Evolutionary conservation across 2,113 vertebrate species (phyloP), one percentile per base, ranked within the genome.

Genomic region (Glaucidium brasilianum): DNA sequence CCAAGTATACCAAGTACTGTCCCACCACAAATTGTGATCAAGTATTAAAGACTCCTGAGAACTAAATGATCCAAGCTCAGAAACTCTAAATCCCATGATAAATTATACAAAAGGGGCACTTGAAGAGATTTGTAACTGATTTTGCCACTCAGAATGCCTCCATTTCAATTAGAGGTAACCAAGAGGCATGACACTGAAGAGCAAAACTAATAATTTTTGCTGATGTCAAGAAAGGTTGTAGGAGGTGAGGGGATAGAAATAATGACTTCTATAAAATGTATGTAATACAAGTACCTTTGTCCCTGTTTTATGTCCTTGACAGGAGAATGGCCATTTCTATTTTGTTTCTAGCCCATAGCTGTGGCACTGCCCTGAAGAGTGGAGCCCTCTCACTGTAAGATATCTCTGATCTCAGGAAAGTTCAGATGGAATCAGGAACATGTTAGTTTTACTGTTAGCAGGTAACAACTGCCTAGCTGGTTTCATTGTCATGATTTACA

Each of bases 161-260:
- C 86, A 90, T 98, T 98, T 98, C 97, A 98, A 98, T 98, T 97
- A 98, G 95, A 97, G 85, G 83, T 91, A 98, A 97, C 95, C 91
- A 96, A 97, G 93, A 97, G 41, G 97, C 96, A 97, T 93, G 92
- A 96, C 92, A 94, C 41, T 8, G 13, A 93, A 96, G 91, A 97
- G 85, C 53, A 97, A 98, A 98, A 97, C 89, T 92, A 96, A 94
- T 96, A 96, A 97, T 96, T 98, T 97, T 96, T 95, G 90, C 86
- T 90, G 59, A 95, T 97, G 94, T 97, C 96, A 97, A 91, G 73
- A 88, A 96, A 96, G 92, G 94, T 96, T 97, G 94, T 95, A 83
- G 81, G 88, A 97, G 75, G 75, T 96, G 71, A 96, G 89, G 56
- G 92, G 93, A 96, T 90, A 93, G 64, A 58, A 94, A 71, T 50